Evolutionary conservation across 2,797 vertebrate genomes (phyloP).

Genomic region (Aplochiton taeniatus): DNA sequence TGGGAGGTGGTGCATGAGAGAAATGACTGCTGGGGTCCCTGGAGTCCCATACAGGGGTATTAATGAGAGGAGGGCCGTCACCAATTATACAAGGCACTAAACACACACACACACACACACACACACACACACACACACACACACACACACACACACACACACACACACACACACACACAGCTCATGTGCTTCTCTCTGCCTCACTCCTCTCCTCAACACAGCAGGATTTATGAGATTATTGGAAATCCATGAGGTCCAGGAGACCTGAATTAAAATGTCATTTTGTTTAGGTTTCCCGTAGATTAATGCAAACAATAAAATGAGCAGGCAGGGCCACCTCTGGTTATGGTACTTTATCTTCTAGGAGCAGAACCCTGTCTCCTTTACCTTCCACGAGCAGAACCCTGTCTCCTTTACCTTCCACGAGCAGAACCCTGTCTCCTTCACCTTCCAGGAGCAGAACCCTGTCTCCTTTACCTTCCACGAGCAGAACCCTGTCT

Average conservation of each 20-base stretch:
- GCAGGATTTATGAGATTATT: constrained; percentile 41
- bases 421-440: too few species aligned
- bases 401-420: neutral
- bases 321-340: constrained; percentile 7
- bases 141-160: neutral
- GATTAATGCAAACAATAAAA: constrained; percentile 34
- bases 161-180: neutral
- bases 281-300: constrained; percentile 32
- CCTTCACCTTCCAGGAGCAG: constrained; percentile 1
- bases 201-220: neutral
- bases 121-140: neutral
- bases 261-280: constrained; percentile 30
- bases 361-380: constrained; percentile 8
- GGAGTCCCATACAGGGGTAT: constrained; percentile 44
- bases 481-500: constrained; percentile 8
- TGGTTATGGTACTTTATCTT: constrained; percentile 24
- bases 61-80: constrained; percentile 46
- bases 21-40: constrained; percentile 17
- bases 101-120: neutral
- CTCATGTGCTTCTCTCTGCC: neutral
- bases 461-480: constrained; percentile 13
- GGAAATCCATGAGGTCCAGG: constrained; percentile 46
- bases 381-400: neutral
- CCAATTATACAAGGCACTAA: constrained; percentile 36
- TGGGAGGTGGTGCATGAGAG: neutral